Evolutionary conservation across 1,140 invertebrate genomes (phyloP).

Genomic region (Drosophila rhopaloa): DNA sequence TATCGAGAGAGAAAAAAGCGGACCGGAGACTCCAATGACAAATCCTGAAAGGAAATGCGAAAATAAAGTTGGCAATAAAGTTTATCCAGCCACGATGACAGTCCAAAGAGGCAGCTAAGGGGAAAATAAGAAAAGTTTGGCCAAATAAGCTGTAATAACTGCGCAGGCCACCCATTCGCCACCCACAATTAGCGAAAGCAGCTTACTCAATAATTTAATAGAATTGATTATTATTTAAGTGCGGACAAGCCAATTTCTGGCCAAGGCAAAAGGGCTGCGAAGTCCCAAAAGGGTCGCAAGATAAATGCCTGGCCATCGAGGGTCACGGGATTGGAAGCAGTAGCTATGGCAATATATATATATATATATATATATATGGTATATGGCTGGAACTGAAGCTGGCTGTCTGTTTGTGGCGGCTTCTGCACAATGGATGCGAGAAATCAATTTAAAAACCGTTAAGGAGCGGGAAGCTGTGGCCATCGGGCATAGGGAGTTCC

Average conservation of each 20-base stretch:
- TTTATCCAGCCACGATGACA: slow-evolving; percentile 55
- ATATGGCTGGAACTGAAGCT: slow-evolving; percentile 22
- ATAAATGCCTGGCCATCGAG: slow-evolving; percentile 49
- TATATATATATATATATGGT: slow-evolving; percentile 1
- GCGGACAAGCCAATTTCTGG: slow-evolving; percentile 65
- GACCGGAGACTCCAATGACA: slow-evolving; percentile 31
- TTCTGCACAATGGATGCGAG: slow-evolving; percentile 62
- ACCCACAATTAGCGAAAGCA: slow-evolving; percentile 71
- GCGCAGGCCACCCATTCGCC: slow-evolving; percentile 12
- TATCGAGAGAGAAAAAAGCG: slow-evolving; percentile 41
- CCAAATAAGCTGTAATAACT: slow-evolving; percentile 60
- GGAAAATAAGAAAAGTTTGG: slow-evolving; percentile 71
- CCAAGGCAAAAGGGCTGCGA: slow-evolving; percentile 26
- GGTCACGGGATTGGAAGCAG: slow-evolving; percentile 23
- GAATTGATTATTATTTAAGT: slow-evolving; percentile 83
- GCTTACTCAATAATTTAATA: slow-evolving; percentile 77
- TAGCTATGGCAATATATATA: slow-evolving; percentile 2
- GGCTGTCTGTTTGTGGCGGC: slow-evolving; percentile 37
- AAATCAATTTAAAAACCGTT: slow-evolving; percentile 78
- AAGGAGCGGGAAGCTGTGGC: slow-evolving; percentile 32
- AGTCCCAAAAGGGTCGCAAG: slow-evolving; percentile 59
- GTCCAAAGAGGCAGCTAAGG: slow-evolving; percentile 37
- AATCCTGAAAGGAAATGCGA: slow-evolving; percentile 46
- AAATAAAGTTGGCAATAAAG: slow-evolving; percentile 68
- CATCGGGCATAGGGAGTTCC: slow-evolving; percentile 12